A percentile compares a stretch with the other conserved stretches of the same genome.
These are phyloP conservation scores for Pangasianodon hypophthalmus DNA, from an alignment of 2,113 vertebrate genomes.

Conservation along the genomic window DNA sequence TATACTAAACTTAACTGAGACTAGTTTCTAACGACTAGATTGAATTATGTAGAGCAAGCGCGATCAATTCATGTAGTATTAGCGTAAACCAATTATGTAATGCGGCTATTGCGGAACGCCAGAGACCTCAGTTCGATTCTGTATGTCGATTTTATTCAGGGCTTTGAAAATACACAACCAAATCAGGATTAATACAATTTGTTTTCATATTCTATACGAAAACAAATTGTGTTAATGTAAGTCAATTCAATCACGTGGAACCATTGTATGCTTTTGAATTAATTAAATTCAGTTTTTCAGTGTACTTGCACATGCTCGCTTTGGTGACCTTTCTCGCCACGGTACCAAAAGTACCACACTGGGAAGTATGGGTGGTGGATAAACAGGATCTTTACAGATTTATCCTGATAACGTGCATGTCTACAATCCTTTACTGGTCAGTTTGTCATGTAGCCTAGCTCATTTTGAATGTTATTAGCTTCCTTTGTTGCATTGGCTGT, in stretches of 20 bases:
- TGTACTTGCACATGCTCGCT: neutral
- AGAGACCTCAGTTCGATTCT: too few relatives aligned
- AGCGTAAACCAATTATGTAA: neutral
- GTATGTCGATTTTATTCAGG: too few relatives aligned
- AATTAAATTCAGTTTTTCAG: neutral
- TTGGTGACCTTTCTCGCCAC: neutral
- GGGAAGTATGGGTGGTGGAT: neutral
- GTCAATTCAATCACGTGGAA: neutral
- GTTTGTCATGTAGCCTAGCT: neutral
- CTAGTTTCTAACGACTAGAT: too few relatives aligned
- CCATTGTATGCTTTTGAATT: neutral
- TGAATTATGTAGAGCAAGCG: neutral
- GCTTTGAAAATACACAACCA: too few relatives aligned
- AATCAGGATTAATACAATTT: too few relatives aligned
- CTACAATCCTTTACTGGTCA: neutral
- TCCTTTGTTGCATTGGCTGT: neutral
- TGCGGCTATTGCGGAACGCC: too few relatives aligned
- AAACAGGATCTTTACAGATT: neutral
- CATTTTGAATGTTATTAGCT: neutral
- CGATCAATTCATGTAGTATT: neutral
- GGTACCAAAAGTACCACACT: neutral
- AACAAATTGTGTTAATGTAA: neutral
- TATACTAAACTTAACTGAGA: neutral
- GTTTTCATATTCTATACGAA: too few relatives aligned
- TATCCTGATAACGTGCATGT: neutral